Evolutionary conservation across 2,797 vertebrate species (phyloP).

Genomic region (Macropus fuliginosus): DNA sequence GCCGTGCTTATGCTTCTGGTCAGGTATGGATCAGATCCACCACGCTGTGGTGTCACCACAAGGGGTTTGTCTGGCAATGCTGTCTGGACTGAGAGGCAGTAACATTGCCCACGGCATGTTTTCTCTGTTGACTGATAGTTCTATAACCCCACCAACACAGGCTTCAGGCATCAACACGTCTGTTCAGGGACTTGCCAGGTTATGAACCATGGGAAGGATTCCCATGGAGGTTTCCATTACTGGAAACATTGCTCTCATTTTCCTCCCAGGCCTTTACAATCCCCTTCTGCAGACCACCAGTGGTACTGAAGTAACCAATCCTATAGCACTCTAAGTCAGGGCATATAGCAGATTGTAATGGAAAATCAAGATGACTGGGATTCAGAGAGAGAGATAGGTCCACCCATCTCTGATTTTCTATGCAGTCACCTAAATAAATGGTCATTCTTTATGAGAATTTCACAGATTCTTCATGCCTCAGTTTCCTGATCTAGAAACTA

Average conservation of each 20-base stretch:
- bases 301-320: background rate
- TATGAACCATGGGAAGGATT: background rate
- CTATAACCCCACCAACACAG: background rate
- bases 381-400: background rate
- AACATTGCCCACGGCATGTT: constrained; percentile 20
- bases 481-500: background rate
- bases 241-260: background rate
- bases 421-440: background rate
- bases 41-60: background rate
- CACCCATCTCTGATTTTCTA: background rate
- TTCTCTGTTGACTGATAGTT: constrained; percentile 46
- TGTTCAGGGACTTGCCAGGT: background rate
- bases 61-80: constrained; percentile 1
- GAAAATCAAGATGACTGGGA: background rate
- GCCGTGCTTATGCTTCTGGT: constrained; percentile 37
- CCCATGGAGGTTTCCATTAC: background rate
- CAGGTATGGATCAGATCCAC: constrained; percentile 40
- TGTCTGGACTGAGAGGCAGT: background rate
- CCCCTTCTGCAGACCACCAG: background rate
- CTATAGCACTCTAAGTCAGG: background rate
- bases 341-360: background rate
- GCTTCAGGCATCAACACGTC: constrained; percentile 50
- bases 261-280: background rate
- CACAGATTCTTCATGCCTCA: background rate
- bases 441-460: background rate